Base-by-base conservation (phyloP, 2,888 invertebrate genomes). In the Brachyopa scutellaris region DNA sequence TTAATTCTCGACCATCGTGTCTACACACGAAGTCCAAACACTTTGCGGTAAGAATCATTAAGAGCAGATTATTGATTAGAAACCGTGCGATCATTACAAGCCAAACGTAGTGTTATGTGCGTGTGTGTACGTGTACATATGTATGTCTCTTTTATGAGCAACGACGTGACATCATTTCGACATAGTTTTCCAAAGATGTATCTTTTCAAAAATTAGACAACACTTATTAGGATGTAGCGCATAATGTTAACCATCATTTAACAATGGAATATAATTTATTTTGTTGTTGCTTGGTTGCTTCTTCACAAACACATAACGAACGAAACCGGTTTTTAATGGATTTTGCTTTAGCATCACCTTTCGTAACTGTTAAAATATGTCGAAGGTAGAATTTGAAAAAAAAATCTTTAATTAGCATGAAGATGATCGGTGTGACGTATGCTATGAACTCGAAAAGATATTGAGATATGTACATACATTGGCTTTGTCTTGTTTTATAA, bases 31-130 rank as follows among this genome's bases (percentile, higher is more conserved):
- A 57, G 62, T 55, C 19, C 40, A 51, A 78, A 55, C 49, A 62
- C 21, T 31, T 29, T 67, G 59, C 9, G 69, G 40, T 47, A 13
- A 49, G 23, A 64, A 42, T 64, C 51, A 72, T 64, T 72, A 72
- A 62, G 40, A 57, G 42, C 36, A 64, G 70, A 78, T 72, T 78
- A 72, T 15, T 61, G 55, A 38, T 64, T 64, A 78, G 31, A 38
- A 70, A 70, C 40, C 21, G 57, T 77, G 40, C 26, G n/a, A 42
- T 70, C 29, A 57, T 45, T 57, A 45, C 17, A 31, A 11, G 13
- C 19, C 11, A 51, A n/a, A 42, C 29, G n/a, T 23, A 21, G 6
- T n/a, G 6, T 2, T 26, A 9, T 9, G 15, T 23, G 13, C 21
- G 11, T 42, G 23, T 42, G 42, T n/a, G n/a, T n/a, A n/a, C n/a